Percentiles rank a stretch among this genome's conserved stretches.
Evolutionary conservation across 2,113 vertebrate genomes (phyloP).

Genomic region (Oncorhynchus mykiss): DNA sequence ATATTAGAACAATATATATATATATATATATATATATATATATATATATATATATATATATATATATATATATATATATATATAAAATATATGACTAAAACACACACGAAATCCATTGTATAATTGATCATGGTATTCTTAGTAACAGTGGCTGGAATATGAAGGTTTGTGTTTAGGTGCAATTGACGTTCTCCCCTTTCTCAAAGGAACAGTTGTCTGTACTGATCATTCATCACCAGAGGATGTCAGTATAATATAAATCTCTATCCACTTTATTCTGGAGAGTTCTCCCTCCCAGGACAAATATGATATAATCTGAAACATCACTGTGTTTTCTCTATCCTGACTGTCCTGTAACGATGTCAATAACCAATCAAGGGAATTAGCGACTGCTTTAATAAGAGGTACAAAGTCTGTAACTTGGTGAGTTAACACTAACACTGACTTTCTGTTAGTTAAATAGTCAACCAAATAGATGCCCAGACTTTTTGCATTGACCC

Average conservation of each 20-base stretch:
- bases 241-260: constrained; percentile 48
- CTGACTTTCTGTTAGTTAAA: too few species aligned
- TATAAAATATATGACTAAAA: too few species aligned
- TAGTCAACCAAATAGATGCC: not conserved
- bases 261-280: constrained; percentile 7
- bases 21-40: too few species aligned
- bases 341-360: constrained; percentile 56
- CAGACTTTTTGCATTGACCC: too few species aligned
- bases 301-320: not conserved
- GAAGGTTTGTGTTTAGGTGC: not conserved
- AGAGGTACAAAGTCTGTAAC: constrained; percentile 64
- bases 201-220: constrained; percentile 32
- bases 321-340: constrained; percentile 28
- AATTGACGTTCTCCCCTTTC: constrained; percentile 42
- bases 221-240: constrained; percentile 48
- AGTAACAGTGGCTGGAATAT: not conserved
- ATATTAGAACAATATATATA: too few species aligned
- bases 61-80: too few species aligned
- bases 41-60: too few species aligned
- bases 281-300: not conserved
- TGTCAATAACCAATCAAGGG: constrained; percentile 58
- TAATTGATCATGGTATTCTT: not conserved
- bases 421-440: too few species aligned
- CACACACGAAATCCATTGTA: too few species aligned
- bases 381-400: constrained; percentile 56